Evolutionary conservation across 2,113 vertebrate species (phyloP).

Genomic region (cattle (Bos taurus)): DNA sequence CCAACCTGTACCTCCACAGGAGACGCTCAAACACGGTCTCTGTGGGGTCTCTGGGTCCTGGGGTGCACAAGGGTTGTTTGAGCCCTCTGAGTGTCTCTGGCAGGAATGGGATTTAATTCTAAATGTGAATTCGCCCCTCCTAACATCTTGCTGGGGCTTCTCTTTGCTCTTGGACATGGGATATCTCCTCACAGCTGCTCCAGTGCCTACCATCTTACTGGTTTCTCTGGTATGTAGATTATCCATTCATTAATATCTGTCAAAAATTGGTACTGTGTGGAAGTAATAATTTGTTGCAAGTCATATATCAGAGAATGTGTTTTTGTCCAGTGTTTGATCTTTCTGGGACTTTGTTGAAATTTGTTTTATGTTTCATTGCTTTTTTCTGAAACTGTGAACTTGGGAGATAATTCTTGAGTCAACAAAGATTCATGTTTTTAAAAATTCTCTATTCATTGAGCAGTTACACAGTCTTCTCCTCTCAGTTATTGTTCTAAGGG

Average conservation of each 20-base stretch:
- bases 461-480: neutral
- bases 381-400: constrained; percentile 21
- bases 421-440: neutral
- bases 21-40: neutral
- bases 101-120: neutral
- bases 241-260: neutral
- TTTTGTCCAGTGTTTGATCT: neutral
- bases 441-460: neutral
- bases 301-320: neutral
- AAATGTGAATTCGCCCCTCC: rapidly evolving
- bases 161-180: neutral
- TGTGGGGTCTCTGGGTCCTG: neutral
- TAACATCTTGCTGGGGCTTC: neutral
- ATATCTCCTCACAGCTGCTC: neutral
- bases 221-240: neutral
- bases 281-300: neutral
- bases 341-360: neutral
- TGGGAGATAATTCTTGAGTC: constrained; percentile 1
- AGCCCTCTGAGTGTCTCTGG: neutral
- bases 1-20: neutral
- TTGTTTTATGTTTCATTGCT: constrained; percentile 22
- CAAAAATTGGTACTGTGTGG: neutral
- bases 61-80: neutral
- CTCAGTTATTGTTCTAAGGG: neutral
- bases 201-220: neutral